These are phyloP conservation scores for Saccostrea cuccullata DNA, from an alignment of 1,140 invertebrate genomes.

Conservation along the genomic window DNA sequence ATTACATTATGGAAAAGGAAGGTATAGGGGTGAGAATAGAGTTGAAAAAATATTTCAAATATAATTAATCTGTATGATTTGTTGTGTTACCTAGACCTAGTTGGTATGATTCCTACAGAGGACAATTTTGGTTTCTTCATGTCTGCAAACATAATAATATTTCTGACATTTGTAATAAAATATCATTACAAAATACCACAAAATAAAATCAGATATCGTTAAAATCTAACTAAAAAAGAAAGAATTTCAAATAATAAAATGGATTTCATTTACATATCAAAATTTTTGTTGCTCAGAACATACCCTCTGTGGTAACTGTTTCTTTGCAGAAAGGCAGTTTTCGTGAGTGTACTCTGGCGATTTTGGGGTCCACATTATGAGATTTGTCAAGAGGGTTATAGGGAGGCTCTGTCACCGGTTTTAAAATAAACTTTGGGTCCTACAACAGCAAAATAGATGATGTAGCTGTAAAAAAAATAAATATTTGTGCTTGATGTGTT, in stretches of 20 bases:
- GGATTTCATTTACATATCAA: background rate
- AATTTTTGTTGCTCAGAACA: background rate
- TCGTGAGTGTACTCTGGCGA: conserved; percentile 58
- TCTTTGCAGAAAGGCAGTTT: conserved; percentile 68
- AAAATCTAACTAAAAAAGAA: too few relatives aligned
- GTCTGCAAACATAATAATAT: conserved; percentile 59
- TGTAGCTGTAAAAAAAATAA: background rate
- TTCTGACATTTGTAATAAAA: background rate
- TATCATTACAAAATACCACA: background rate
- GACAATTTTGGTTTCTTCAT: conserved; percentile 68
- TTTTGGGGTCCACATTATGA: conserved; percentile 16
- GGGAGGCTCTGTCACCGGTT: conserved; percentile 56
- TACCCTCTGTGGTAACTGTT: conserved; percentile 65
- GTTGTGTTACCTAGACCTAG: conserved; percentile 62
- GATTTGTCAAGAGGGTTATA: conserved; percentile 64
- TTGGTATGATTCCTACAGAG: conserved; percentile 69
- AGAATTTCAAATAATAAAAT: background rate
- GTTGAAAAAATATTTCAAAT: background rate
- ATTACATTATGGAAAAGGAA: too few relatives aligned
- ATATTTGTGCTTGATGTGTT: background rate
- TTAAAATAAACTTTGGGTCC: conserved; percentile 60
- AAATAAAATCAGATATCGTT: background rate
- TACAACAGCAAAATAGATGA: conserved; percentile 28
- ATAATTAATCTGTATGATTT: background rate
- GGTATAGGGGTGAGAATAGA: too few relatives aligned